A percentile compares a stretch with the other conserved stretches of the same genome.
These are phyloP conservation scores for Malurus alboscapulatus DNA, from an alignment of 2,113 vertebrate genomes.

Conservation along the genomic window DNA sequence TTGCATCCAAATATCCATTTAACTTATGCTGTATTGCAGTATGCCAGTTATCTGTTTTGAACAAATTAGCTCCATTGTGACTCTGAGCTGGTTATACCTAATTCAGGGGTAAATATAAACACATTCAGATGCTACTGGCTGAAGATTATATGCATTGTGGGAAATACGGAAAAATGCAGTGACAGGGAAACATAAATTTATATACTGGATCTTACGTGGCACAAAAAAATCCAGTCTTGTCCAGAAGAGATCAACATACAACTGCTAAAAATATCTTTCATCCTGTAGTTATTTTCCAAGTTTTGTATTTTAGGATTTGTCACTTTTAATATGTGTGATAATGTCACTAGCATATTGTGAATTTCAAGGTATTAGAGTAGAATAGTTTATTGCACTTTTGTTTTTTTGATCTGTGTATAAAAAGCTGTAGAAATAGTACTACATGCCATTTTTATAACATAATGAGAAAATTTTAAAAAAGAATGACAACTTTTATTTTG, in stretches of 20 bases:
- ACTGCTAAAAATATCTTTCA: background rate
- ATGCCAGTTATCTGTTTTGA: background rate
- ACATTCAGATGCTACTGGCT: background rate
- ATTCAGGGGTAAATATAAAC: background rate
- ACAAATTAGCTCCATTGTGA: background rate
- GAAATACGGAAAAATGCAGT: background rate
- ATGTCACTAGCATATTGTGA: background rate
- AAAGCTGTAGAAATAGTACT: background rate
- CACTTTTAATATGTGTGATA: background rate
- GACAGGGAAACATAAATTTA: background rate
- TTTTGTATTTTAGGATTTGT: background rate
- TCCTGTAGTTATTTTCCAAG: background rate
- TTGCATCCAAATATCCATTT: background rate
- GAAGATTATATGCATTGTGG: background rate
- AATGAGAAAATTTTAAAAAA: background rate
- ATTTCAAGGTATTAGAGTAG: background rate
- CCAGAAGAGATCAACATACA: background rate
- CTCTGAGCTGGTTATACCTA: background rate
- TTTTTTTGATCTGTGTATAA: background rate
- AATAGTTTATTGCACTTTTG: background rate
- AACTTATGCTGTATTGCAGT: background rate
- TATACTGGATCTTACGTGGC: background rate
- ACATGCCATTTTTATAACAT: background rate
- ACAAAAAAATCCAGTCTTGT: background rate
- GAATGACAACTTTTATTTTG: background rate